Evolutionary conservation across 1,140 invertebrate genomes (phyloP), one percentile per base, ranked within the genome.

Genomic region (Andricus grossulariae): DNA sequence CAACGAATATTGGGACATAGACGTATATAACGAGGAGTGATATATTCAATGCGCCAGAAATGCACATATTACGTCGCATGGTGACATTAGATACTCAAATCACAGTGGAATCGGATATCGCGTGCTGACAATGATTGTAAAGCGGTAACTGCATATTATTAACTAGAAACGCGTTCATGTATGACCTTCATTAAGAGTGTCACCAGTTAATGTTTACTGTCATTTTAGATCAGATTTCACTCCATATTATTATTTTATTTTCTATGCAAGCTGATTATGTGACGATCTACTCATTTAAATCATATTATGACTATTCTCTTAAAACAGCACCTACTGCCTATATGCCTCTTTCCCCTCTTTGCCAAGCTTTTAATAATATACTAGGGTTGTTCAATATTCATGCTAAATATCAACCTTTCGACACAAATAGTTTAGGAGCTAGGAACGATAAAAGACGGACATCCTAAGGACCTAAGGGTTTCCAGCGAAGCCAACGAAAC

Each of bases 41-140:
- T 55, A n/a, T 54, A 18, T 57, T 8, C 10, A 25, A 66, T 45
- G 60, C 60, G 10, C 60, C 60, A 66, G 60, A 66, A 66, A 66
- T 66, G 2, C 57, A 66, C 21, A 66, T 39, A 66, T 66, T 66
- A 66, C 60, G 7, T 39, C 39, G 25, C 60, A 39, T 66, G 60
- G 60, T 66, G 60, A 66, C 60, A 66, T 66, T 66, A 66, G 60
- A 66, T 66, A 39, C 60, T 60, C 57, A 15, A 60, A 6, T 39
- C 60, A 10, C 21, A 25, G 5, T 66, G 60, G 25, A 66, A 66
- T 66, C 32, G 60, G 60, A 52, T 73, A 73, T 85, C 79, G 83
- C 83, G 83, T 84, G 83, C 79, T 77, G 81, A 79, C 83, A 84
- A 85, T 84, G 80, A 85, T 81, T 75, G 75, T 77, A 51, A 80